A percentile compares a stretch with the other conserved stretches of the same genome.
These are phyloP conservation scores for Yponomeuta plumbellus DNA, from an alignment of 2,888 invertebrate genomes.

Conservation along the genomic window DNA sequence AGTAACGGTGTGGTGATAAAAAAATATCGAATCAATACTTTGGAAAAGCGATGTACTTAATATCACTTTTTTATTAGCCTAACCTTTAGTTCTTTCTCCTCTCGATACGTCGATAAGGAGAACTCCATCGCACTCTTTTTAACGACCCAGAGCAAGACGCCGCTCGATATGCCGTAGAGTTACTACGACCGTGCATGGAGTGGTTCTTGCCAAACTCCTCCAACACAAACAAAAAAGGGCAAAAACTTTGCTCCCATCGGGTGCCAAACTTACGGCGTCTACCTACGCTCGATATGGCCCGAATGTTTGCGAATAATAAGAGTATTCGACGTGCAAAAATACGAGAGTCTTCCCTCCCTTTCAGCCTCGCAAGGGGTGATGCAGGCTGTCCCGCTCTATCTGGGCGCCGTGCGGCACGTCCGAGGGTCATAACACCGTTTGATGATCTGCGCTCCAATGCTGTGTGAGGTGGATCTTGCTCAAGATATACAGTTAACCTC, in stretches of 20 bases:
- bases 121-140: too few relatives aligned
- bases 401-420: slow-evolving; percentile 63
- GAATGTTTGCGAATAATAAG: slow-evolving; percentile 62
- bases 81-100: too few relatives aligned
- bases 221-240: background rate
- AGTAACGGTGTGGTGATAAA: too few relatives aligned
- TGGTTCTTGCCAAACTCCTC: background rate
- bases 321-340: slow-evolving; percentile 59
- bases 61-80: too few relatives aligned
- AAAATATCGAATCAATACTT: too few relatives aligned
- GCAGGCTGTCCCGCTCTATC: slow-evolving; percentile 44
- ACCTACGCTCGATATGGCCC: slow-evolving; percentile 37
- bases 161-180: too few relatives aligned
- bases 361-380: slow-evolving; percentile 34
- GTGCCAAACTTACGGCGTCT: slow-evolving; percentile 9
- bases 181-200: too few relatives aligned
- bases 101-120: too few relatives aligned
- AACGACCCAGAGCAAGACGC: too few relatives aligned
- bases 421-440: slow-evolving; percentile 73
- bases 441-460: slow-evolving; percentile 78
- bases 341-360: slow-evolving; percentile 36
- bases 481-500: slow-evolving; percentile 36
- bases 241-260: slow-evolving; percentile 17
- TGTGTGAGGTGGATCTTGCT: slow-evolving; percentile 62
- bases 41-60: too few relatives aligned